A percentile compares a stretch with the other conserved stretches of the same genome.
These are phyloP conservation scores for Hypothenemus hampei DNA, from an alignment of 1,140 invertebrate genomes.

Conservation along the genomic window DNA sequence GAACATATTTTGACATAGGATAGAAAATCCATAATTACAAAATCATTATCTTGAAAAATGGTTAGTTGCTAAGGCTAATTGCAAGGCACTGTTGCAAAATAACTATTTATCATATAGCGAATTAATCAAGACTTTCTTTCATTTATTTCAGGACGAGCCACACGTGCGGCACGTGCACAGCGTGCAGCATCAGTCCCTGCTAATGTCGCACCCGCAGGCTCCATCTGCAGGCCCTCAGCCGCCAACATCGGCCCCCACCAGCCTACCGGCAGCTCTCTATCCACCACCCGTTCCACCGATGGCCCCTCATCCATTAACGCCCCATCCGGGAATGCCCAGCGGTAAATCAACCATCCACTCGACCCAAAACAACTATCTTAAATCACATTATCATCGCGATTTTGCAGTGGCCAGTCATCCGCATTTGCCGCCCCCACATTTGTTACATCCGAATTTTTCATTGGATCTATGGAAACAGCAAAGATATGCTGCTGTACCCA, in stretches of 20 bases:
- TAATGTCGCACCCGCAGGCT: slow-evolving; percentile 50
- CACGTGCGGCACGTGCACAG: slow-evolving; percentile 52
- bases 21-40: too few relatives aligned
- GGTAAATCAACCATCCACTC: slow-evolving; percentile 9
- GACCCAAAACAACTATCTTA: too few relatives aligned
- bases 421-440: slow-evolving; percentile 49
- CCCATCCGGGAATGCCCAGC: slow-evolving; percentile 27
- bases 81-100: too few relatives aligned
- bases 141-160: slow-evolving; percentile 40
- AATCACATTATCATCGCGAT: neutral
- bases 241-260: slow-evolving; percentile 35
- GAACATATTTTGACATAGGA: too few relatives aligned
- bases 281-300: slow-evolving; percentile 39
- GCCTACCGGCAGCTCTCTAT: slow-evolving; percentile 34
- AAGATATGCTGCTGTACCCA: slow-evolving; percentile 44
- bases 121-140: neutral
- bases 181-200: slow-evolving; percentile 50
- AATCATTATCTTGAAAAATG: too few relatives aligned
- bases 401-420: slow-evolving; percentile 40
- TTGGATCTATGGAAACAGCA: slow-evolving; percentile 43
- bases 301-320: slow-evolving; percentile 37
- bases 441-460: slow-evolving; percentile 46
- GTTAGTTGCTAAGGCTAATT: too few relatives aligned
- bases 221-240: slow-evolving; percentile 32
- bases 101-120: too few relatives aligned